Evolutionary conservation across 2,797 vertebrate species (phyloP).

Genomic region (Odontamblyopus rebecca): DNA sequence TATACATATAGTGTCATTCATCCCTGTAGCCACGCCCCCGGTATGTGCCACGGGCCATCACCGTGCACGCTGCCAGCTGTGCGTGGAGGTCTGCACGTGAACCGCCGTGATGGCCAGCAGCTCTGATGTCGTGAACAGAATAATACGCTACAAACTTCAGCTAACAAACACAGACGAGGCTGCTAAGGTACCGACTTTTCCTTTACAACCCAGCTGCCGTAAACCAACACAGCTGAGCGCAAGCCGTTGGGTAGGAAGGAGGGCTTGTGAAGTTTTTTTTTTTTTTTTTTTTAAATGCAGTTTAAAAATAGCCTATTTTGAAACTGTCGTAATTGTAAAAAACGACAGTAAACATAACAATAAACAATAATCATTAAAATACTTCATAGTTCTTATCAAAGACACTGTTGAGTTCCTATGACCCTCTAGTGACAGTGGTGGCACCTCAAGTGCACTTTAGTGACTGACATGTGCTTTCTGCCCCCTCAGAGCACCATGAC

Average conservation of each 20-base stretch:
- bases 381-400: too few relatives aligned
- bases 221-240: background rate
- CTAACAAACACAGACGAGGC: constrained; percentile 59
- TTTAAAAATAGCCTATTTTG: background rate
- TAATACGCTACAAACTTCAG: constrained; percentile 73
- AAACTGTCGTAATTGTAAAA: background rate
- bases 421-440: background rate
- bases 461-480: constrained; percentile 14
- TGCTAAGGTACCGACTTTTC: constrained; percentile 67
- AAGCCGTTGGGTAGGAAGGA: background rate
- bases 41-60: constrained; percentile 60
- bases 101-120: constrained; percentile 67
- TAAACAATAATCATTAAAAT: too few relatives aligned
- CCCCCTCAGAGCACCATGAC: constrained; percentile 15
- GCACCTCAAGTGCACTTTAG: background rate
- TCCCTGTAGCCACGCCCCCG: constrained; percentile 48
- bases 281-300: background rate
- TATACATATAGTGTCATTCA: too few relatives aligned
- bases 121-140: constrained; percentile 56
- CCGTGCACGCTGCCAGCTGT: constrained; percentile 44
- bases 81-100: constrained; percentile 51
- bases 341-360: too few relatives aligned
- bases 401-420: too few relatives aligned
- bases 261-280: background rate
- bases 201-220: background rate